Base-by-base conservation (phyloP, 2,797 vertebrate genomes). In the Poeciliopsis infans region DNA sequence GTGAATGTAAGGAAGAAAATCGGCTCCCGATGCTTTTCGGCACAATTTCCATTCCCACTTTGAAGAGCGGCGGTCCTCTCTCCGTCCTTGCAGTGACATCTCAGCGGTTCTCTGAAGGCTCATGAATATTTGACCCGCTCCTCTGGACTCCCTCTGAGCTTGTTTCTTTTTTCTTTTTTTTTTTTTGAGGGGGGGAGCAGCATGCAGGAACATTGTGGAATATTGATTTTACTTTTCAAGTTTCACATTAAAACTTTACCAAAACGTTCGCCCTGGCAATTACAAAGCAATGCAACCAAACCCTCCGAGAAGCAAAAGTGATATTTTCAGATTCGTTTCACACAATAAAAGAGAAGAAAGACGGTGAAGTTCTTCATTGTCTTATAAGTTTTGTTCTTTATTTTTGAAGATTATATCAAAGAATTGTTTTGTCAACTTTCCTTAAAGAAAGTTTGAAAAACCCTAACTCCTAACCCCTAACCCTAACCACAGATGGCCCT, bases 121-220 rank as follows among this genome's bases (percentile, higher is more conserved):
- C 66, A 85, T 79, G 66, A 86, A 85, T 89, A 79, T 92, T 82
- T 86, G 82, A 88, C 83, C 79, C 39, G 53, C 59, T 80, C 23
- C 41, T 72, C 55, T 5, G 46, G 83, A 78, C 77, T 59, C 25
- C n/a, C 28, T 0, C 10, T 51, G 74, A 2, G 12, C 61, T 66
- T 28, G 28, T 43, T 75, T n/a, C 31, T 33, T 45, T 51, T 51
- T n/a, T 13, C 33, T 59, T 51, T 51, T n/a, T 13, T 61, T 59
- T 31, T 28, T 28, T 15, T 15, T 1, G 36, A 0, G 2, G 36
- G 12, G 61, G 33, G 76, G 78, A 70, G 53, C 46, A 55, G 59
- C 25, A n/a, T 4, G 1, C 5, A 6, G 2, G 2, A n/a, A 72
- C 33, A 45, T 0, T 41, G 43, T 31, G 41, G 51, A 69, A 43